Base-by-base conservation (phyloP, 1,140 invertebrate species). In the Drosophila pectinifera region DNA sequence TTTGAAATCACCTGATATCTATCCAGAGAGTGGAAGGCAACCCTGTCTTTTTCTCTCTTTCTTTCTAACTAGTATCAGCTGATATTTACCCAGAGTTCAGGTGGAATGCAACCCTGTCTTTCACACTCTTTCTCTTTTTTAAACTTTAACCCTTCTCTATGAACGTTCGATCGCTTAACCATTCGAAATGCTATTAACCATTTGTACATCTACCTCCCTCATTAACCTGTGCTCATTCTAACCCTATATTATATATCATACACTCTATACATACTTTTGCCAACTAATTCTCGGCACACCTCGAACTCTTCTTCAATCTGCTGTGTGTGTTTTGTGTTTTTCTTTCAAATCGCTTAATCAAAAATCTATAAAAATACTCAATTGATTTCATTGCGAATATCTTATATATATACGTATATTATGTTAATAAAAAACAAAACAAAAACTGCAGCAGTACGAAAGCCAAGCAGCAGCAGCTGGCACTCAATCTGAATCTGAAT, bases 381-480 rank as follows among this genome's bases (percentile, higher is more conserved):
- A 64, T 46, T 65, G 73, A 54, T 51, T 51, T 61, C 26, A 51
- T 38, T 75, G 41, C 51, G 49, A 64, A 69, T 78, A 63, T 78
- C 58, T 51, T 26, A 28, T 48, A 48, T 28, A 13, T 34, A 34
- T 72, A 78, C 58, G 76, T 61, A 22, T 57, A 74, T 38, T 57
- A 54, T 42, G 59, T 51, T 39, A 51, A 57, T 49, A 43, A 65
- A 53, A 56, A 49, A 57, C 67, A 70, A 45, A 58, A 48, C 51
- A 49, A 57, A 78, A 73, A 88, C 62, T 73, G 79, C 76, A 69
- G 83, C 83, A 83, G 80, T 73, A 73, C 59, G 56, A 89, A 89
- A 83, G 72, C 84, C 74, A 88, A 74, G 72, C 70, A 86, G 72
- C 70, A 86, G 75, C 84, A 88, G 74, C 76, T 88, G 77, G 84